Conservation (phyloP, 2,888 invertebrate species). For the Polyploca ridens region DNA sequence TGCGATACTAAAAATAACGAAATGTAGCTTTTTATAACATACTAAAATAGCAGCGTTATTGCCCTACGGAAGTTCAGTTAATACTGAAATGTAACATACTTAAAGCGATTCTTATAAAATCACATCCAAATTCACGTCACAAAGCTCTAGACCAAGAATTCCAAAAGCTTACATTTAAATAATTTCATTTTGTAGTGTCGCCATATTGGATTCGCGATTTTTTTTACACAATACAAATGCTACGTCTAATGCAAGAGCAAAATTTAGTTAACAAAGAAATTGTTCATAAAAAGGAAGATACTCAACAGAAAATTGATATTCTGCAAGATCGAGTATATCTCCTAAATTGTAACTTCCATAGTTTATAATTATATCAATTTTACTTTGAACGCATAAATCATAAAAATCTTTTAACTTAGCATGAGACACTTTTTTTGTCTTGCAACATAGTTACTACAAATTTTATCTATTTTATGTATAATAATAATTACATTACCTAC, state of each 20-base stretch:
- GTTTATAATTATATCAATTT: background rate
- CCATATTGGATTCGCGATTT: constrained; percentile 12
- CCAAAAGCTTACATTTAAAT: constrained; percentile 20
- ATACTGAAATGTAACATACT: constrained; percentile 11
- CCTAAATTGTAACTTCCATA: too few relatives aligned
- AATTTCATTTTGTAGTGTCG: constrained; percentile 19
- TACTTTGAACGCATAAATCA: background rate
- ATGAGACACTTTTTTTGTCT: background rate
- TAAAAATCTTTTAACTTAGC: background rate
- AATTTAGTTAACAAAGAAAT: too few relatives aligned
- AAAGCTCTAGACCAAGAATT: constrained; percentile 25
- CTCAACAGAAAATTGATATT: too few relatives aligned
- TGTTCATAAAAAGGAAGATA: too few relatives aligned
- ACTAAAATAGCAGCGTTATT: background rate
- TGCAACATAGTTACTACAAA: constrained; percentile 26
- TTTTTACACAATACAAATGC: too few relatives aligned
- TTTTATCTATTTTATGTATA: constrained; percentile 26
- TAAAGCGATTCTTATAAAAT: background rate
- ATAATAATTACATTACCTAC: constrained; percentile 38
- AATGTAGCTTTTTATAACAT: constrained; percentile 21
- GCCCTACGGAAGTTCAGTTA: constrained; percentile 7
- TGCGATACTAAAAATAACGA: constrained; percentile 32
- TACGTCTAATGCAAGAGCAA: too few relatives aligned
- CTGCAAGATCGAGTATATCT: too few relatives aligned
- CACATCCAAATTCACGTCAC: constrained; percentile 10